These are phyloP conservation scores for Turritopsis rubra DNA, from an alignment of 30 jellyfish, hydroid and myxozoan genomes.

Conservation along the genomic window DNA sequence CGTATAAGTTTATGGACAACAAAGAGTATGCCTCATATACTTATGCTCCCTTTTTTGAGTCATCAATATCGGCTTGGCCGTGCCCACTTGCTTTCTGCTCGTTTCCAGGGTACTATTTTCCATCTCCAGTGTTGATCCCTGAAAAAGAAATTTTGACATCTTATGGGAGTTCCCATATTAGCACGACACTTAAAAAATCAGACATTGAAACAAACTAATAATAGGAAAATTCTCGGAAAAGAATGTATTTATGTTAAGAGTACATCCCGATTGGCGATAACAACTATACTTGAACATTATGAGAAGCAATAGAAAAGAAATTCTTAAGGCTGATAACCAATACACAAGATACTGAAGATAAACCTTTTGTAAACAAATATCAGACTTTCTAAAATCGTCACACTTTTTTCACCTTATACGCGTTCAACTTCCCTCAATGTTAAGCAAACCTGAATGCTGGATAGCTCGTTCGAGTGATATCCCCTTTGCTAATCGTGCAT, in stretches of 20 bases:
- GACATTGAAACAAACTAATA: not conserved
- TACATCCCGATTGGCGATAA: no score
- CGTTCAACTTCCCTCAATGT: constrained; percentile 58
- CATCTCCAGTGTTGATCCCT: not conserved
- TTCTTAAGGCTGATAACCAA: no score
- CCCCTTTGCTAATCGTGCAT: constrained; percentile 54
- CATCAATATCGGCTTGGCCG: constrained; percentile 36
- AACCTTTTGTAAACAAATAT: no score
- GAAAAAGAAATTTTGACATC: not conserved
- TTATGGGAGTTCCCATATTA: not conserved
- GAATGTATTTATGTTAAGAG: no score
- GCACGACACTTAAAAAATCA: not conserved
- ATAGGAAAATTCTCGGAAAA: no score
- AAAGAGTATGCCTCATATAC: not conserved
- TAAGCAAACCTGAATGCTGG: constrained; percentile 64
- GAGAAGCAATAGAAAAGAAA: no score
- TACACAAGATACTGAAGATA: no score
- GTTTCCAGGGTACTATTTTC: not conserved
- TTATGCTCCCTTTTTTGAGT: not conserved
- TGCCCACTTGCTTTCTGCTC: constrained; percentile 33
- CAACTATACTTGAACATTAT: no score
- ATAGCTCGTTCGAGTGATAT: constrained; percentile 66
- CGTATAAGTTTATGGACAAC: not conserved
- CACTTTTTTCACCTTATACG: constrained; percentile 17
- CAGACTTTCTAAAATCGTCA: not conserved